A percentile compares a stretch with the other conserved stretches of the same genome.
Evolutionary conservation across 2,888 invertebrate species (phyloP).

Genomic region (Acanthococcus lagerstroemiae): DNA sequence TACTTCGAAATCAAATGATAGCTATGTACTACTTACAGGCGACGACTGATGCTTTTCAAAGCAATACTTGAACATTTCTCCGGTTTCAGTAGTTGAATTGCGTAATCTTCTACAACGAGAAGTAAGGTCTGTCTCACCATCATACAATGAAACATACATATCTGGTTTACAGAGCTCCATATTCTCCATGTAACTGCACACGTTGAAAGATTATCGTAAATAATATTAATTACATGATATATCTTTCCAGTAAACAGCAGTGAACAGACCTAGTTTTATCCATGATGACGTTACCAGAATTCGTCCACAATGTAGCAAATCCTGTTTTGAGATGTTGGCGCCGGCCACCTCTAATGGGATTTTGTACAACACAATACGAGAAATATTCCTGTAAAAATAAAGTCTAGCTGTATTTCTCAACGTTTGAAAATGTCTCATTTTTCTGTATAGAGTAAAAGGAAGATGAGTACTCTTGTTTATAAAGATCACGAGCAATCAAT

Average conservation of each 20-base stretch:
- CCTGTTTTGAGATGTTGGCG: conserved; percentile 12
- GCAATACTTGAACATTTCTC: conserved; percentile 44
- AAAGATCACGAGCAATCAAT: too few relatives aligned
- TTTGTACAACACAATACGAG: conserved; percentile 53
- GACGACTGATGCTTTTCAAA: conserved; percentile 13
- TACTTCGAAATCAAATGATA: too few relatives aligned
- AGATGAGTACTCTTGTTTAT: too few relatives aligned
- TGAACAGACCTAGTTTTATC: too few relatives aligned
- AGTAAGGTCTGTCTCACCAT: conserved; percentile 58
- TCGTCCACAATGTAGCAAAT: conserved; percentile 13
- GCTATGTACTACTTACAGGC: conserved; percentile 1
- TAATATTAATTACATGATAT: too few relatives aligned
- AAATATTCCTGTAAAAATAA: conserved; percentile 44
- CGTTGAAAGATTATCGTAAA: not conserved
- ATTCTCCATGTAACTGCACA: conserved; percentile 60
- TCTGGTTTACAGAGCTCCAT: conserved; percentile 70
- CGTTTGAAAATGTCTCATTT: too few relatives aligned
- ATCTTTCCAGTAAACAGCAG: too few relatives aligned
- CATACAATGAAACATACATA: conserved; percentile 68
- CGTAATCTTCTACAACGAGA: conserved; percentile 58
- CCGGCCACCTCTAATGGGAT: too few relatives aligned
- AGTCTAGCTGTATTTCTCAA: too few relatives aligned
- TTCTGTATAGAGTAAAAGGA: too few relatives aligned
- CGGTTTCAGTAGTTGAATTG: conserved; percentile 62
- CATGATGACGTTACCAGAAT: too few relatives aligned